Conservation (phyloP, 1,140 invertebrate genomes). For the Drosophila funebris region DNA sequence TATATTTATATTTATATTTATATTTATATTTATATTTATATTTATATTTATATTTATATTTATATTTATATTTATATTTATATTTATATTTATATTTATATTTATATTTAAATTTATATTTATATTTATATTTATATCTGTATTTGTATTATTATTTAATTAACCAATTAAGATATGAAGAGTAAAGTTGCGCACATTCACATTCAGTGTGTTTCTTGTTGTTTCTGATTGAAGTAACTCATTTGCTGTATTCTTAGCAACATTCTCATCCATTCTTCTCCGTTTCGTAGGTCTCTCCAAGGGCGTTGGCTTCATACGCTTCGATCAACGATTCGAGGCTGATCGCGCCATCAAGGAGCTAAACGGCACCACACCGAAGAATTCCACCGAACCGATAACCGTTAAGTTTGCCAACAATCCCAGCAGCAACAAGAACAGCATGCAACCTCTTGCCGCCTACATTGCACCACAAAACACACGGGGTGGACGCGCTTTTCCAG, state of each 20-base stretch:
- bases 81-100: no score
- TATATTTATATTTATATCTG: no score
- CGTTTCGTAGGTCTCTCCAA: slow-evolving; percentile 94
- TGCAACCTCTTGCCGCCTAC: slow-evolving; percentile 96
- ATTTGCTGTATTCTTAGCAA: no score
- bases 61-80: no score
- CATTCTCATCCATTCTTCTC: background rate
- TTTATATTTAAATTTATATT: no score
- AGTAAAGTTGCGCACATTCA: background rate
- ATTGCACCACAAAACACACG: slow-evolving; percentile 89
- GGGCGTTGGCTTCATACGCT: slow-evolving; percentile 99
- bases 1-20: no score
- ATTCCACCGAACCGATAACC: slow-evolving; percentile 97
- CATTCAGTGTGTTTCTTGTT: background rate
- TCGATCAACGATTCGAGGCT: slow-evolving; percentile 98
- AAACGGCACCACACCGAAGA: slow-evolving; percentile 98
- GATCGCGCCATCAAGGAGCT: slow-evolving; percentile 98
- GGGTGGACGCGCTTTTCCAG: slow-evolving; percentile 91
- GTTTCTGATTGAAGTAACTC: background rate
- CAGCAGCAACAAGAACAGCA: slow-evolving; percentile 96
- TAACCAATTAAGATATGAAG: no score
- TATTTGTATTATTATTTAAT: no score
- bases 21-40: no score
- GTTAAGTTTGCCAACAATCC: slow-evolving; percentile 99
- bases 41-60: no score